Percentiles rank a stretch among this genome's conserved stretches.
Conservation (phyloP, 1,140 invertebrate species). For the Catajapyx aquilonaris region DNA sequence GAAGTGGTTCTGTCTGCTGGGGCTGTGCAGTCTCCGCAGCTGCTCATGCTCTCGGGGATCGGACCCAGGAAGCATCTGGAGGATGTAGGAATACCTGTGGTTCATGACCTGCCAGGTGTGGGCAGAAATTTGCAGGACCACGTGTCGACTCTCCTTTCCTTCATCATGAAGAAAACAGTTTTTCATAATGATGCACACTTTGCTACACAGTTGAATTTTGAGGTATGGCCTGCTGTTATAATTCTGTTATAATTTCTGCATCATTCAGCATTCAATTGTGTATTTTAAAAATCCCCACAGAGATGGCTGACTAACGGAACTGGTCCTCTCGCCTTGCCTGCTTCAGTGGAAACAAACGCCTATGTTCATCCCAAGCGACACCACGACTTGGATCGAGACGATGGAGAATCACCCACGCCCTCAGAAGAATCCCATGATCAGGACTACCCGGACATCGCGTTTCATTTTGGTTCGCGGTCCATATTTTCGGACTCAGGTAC, state of each 20-base stretch:
- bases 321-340: too few species aligned
- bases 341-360: slow-evolving; percentile 2
- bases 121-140: slow-evolving; percentile 77
- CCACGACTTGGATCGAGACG: too few species aligned
- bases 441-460: slow-evolving; percentile 74
- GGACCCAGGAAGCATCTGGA: background rate
- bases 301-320: too few species aligned
- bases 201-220: too few species aligned
- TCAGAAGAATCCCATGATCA: too few species aligned
- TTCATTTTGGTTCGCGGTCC: slow-evolving; percentile 62
- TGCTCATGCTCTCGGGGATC: slow-evolving; percentile 61
- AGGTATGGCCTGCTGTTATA: too few species aligned
- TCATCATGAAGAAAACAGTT: too few species aligned
- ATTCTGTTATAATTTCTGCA: too few species aligned
- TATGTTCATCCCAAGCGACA: too few species aligned
- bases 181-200: slow-evolving; percentile 6
- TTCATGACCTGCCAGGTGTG: slow-evolving; percentile 59
- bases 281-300: too few species aligned
- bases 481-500: slow-evolving; percentile 62
- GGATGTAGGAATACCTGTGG: slow-evolving; percentile 31
- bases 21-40: slow-evolving; percentile 49
- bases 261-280: too few species aligned
- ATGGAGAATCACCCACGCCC: too few species aligned
- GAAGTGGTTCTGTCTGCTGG: slow-evolving; percentile 64
- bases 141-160: slow-evolving; percentile 31